Base-by-base conservation (phyloP, 2,113 vertebrate genomes). In the Mugil cephalus region DNA sequence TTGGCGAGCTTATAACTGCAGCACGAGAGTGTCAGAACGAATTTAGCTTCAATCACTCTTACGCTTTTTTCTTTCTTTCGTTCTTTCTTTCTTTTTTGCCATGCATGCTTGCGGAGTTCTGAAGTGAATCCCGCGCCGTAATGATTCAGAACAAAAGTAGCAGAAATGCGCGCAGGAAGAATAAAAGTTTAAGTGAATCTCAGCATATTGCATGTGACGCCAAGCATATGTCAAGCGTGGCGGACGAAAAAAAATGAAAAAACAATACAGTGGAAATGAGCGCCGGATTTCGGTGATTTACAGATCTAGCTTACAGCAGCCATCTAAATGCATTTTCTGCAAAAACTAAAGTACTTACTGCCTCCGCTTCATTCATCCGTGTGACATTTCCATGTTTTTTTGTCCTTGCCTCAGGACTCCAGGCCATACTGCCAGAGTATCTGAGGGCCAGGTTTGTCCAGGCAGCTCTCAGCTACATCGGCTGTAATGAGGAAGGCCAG, bases 401-500 rank as follows among this genome's bases (percentile, higher is more conserved):
- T 75, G 68, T 70, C 76, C 58, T 80, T 76, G 51, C 74, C 75
- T 35, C 74, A 95, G 94, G 94, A 34, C 93, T 95, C 36, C 94
- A 95, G 84, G 89, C 88, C 45, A 85, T 95, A 53, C 90, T 95
- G 72, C 94, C 94, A n/a, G 86, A 83, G 63, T 93, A 95, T 82
- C 89, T 95, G 75, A 91, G 88, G 69, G 83, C 83, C 59, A 82
- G 88, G 75, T 95, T 95, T 60, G 92, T 95, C 69, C 91, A 94
- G 82, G 94, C 94, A 8, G 94, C 94, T 53, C 94, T 95, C 68
- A 94, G 90, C 77, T 95, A 95, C 85, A 92, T 95, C 9, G 93
- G 90, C 43, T 95, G 94, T 80, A 94, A 94, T 72, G 94, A 94
- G 45, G 92, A 95, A 70, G 94, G 94, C 39, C 91, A 93, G 78